phyloP scores from a whole-genome alignment of 2,797 vertebrate genomes.

The Argya squamiceps region DNA sequence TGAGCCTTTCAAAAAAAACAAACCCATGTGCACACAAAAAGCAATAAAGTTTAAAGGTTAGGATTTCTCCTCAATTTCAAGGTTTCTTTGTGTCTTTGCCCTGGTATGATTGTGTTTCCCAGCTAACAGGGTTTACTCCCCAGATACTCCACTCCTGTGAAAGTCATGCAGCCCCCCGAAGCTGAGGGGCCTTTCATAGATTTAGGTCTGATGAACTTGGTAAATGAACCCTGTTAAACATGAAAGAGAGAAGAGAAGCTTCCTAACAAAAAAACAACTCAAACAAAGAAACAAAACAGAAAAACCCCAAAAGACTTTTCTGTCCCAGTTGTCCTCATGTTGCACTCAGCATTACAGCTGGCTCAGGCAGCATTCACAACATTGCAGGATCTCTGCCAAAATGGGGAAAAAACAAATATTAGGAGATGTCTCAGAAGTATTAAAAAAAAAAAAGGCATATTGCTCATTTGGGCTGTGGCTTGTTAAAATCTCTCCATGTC shows the following conservation, averaged over 20 bases:
- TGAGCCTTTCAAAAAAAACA: constrained; percentile 41
- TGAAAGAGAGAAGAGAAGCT: neutral
- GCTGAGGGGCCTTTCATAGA: neutral
- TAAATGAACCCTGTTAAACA: neutral
- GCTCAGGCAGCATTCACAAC: constrained; percentile 20
- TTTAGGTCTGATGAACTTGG: neutral
- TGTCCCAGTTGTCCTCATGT: neutral
- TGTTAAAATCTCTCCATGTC: constrained; percentile 55
- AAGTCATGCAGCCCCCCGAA: neutral
- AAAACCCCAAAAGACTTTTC: neutral
- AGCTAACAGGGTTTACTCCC: neutral
- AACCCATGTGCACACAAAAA: constrained; percentile 24
- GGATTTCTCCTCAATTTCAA: constrained; percentile 29
- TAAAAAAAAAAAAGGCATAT: constrained; percentile 14
- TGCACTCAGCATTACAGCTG: constrained; percentile 24
- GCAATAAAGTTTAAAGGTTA: constrained; percentile 50
- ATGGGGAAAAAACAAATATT: constrained; percentile 49
- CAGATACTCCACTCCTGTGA: neutral
- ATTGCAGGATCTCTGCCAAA: constrained; percentile 30
- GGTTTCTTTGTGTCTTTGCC: constrained; percentile 14
- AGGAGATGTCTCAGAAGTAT: constrained; percentile 24
- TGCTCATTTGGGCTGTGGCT: constrained; percentile 46
- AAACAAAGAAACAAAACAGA: neutral
- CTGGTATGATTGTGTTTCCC: neutral
- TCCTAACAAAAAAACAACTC: neutral